Base-by-base conservation (phyloP, 2,888 invertebrate genomes). In the Amaurobius ferox region DNA sequence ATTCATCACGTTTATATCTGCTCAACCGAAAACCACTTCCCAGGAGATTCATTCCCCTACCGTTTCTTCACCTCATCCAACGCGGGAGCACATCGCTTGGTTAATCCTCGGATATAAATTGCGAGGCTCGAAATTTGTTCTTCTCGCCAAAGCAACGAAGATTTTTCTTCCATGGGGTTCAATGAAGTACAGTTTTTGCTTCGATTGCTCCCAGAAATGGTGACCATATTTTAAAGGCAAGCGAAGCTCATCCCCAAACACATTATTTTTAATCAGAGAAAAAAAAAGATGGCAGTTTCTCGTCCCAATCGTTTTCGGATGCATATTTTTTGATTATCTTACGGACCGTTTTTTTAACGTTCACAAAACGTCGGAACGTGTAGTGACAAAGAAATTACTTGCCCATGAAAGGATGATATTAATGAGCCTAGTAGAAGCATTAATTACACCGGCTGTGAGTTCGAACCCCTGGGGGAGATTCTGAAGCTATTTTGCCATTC, bases 391-490 rank as follows among this genome's bases (percentile, higher is more conserved):
- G 68, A 67, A 67, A 73, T 80, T 74, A 55, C 73, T 73, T 80
- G 64, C 55, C 73, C 67, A 68, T 73, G 73, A 80, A 80, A 67
- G 39, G 80, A 80, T 80, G 74, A 74, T 80, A 80, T 80, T 80
- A 80, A 80, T 80, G 80, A 80, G 61, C 44, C 29, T 13, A 13
- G 28, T 39, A 39, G 73, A 39, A 72, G 40, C 67, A 80, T 80
- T 80, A 72, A 72, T 80, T 80, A 80, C 55, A 32, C 28, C 35
- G 32, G 80, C 39, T 39, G 39, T 48, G 48, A 28, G 40, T 72
- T 44, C 35, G 70, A n/a, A 23, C 32, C 48, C 64, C n/a, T 26
- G 48, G 66, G 71, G 66, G n/a, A 19, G 35, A 48, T 61, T 35
- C 61, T 35, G 39, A 55, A 74, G 29, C 30, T 66, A 19, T 66